phyloP scores from a whole-genome alignment of 2,797 vertebrate genomes.

The Spheniscus humboldti region DNA sequence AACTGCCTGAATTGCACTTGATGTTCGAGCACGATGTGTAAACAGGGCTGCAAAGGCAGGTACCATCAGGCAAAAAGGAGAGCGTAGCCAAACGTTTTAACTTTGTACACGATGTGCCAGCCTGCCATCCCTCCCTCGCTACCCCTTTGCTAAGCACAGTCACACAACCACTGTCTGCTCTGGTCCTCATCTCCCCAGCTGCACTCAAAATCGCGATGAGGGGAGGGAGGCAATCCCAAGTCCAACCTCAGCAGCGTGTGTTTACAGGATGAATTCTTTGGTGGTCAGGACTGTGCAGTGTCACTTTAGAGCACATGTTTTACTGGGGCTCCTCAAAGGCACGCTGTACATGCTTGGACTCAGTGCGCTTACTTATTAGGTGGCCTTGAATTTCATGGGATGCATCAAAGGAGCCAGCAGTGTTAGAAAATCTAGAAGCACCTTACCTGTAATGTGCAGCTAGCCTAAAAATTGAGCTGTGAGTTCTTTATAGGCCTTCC shows the following conservation, averaged over 20 bases:
- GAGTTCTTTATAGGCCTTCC: not conserved
- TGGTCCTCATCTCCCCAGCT: not conserved
- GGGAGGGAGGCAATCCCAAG: not conserved
- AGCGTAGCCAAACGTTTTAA: not conserved
- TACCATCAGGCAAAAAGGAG: not conserved
- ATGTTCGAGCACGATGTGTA: fast-evolving
- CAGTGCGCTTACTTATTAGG: not conserved
- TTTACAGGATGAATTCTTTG: not conserved
- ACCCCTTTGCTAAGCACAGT: not conserved
- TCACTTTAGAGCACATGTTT: not conserved
- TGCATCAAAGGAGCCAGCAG: not conserved
- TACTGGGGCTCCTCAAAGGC: not conserved
- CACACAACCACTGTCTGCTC: not conserved
- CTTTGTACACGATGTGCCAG: not conserved
- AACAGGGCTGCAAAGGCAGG: not conserved
- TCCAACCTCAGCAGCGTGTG: not conserved
- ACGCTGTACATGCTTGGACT: too few relatives aligned
- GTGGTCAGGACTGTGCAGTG: not conserved
- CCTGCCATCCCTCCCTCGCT: not conserved
- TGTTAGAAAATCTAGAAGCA: not conserved
- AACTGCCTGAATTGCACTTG: not conserved
- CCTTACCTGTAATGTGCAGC: not conserved
- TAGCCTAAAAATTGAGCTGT: not conserved
- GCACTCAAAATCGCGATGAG: fast-evolving
- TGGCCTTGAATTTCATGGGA: not conserved